Evolutionary conservation across 2,888 invertebrate genomes (phyloP).

Genomic region (Sphinx pinastri): DNA sequence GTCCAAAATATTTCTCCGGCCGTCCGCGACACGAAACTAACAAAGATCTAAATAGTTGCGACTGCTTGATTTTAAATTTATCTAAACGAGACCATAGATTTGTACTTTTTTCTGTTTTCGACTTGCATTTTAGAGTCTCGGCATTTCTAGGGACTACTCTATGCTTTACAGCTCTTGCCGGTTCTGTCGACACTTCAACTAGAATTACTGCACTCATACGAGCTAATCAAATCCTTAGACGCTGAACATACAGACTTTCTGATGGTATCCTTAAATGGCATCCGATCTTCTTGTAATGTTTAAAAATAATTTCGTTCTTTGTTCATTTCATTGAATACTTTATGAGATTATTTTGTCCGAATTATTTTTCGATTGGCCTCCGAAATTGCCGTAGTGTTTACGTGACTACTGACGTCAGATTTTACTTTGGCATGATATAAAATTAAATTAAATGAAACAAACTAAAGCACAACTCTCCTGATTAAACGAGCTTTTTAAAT

Average conservation of each 20-base stretch:
- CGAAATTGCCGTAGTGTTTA: constrained; percentile 32
- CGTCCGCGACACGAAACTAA: constrained; percentile 65
- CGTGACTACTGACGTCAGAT: constrained; percentile 52
- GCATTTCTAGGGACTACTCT: constrained; percentile 56
- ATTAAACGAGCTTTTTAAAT: constrained; percentile 58
- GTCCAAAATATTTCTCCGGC: constrained; percentile 71
- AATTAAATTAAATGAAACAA: constrained; percentile 40
- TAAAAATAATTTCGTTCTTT: constrained; percentile 62
- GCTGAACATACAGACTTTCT: constrained; percentile 45
- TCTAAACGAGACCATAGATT: constrained; percentile 62
- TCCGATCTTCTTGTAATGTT: constrained; percentile 75
- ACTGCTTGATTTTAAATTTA: constrained; percentile 60
- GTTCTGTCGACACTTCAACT: constrained; percentile 65
- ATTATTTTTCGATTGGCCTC: constrained; percentile 50
- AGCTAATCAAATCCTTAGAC: constrained; percentile 57
- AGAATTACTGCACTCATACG: constrained; percentile 68
- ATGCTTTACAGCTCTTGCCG: constrained; percentile 60
- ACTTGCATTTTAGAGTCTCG: constrained; percentile 68
- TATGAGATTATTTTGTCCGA: constrained; percentile 40
- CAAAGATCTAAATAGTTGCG: constrained; percentile 68
- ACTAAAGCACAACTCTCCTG: constrained; percentile 67
- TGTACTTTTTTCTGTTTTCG: constrained; percentile 61
- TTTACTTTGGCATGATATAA: constrained; percentile 59
- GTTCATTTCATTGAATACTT: constrained; percentile 45
- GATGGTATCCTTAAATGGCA: constrained; percentile 53